Base-by-base conservation (phyloP, 2,888 invertebrate genomes). In the Resseliella maxima region DNA sequence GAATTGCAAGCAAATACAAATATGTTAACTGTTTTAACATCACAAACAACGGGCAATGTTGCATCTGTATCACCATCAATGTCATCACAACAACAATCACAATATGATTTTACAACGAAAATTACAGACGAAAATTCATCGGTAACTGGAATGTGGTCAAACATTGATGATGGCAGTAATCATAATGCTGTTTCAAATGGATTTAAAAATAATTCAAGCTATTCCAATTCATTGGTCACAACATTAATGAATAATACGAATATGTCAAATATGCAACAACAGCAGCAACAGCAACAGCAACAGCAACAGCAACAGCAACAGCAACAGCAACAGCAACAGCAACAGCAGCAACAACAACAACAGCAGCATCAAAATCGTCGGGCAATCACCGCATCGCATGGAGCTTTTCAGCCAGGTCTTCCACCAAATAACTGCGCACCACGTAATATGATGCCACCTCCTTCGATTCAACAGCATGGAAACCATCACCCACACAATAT, bases 121-220 rank as follows among this genome's bases (percentile, higher is more conserved):
- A 24, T 83, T 0, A 8, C 38, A 15, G 83, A 83, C 8, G 83
- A 83, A 83, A 83, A 83, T 38, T n/a, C 83, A 38, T 21, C 83
- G n/a, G 38, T 38, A 10, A 38, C 81, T 12, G 81, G 54, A 38
- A 86, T 88, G 72, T 88, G 88, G 88, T 87, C 88, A 41, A 88
- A 87, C 12, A 87, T 87, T 45, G 88, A 88, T 86, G 88, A 88
- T 86, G 86, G 86, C 15, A 87, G 85, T 86, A 45, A 64, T 86
- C 59, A 54, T 85, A 45, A 86, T 86, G 85, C 83, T 45, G 86
- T 88, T 0, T 87, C 88, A 46, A 88, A 88, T 87, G 88, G 88
- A 31, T 88, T 87, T 86, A 87, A 87, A 87, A 87, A 87, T 83
- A 88, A 87, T 86, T 88, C 87, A 85, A 88, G 87, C 87, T 88